phyloP scores from a whole-genome alignment of 2,797 vertebrate species.

The Loris lydekkerianus region DNA sequence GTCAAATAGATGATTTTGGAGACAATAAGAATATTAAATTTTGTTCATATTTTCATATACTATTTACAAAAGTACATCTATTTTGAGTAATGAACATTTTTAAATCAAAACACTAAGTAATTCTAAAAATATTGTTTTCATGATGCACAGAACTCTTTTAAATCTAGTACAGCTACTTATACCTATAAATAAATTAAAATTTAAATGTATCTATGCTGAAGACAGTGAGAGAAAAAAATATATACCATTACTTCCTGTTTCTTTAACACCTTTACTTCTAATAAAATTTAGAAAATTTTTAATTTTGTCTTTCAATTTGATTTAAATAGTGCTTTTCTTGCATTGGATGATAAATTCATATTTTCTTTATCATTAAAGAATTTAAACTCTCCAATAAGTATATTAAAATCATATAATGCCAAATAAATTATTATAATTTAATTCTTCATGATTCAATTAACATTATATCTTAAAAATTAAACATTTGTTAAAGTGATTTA shows the following conservation, averaged over 20 bases:
- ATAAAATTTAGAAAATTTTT: constrained; percentile 69
- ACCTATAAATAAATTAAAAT: constrained; percentile 21
- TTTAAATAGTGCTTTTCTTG: constrained; percentile 31
- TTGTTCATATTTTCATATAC: constrained; percentile 58
- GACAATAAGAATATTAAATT: constrained; percentile 41
- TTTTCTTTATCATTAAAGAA: constrained; percentile 60
- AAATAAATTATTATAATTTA: constrained; percentile 49
- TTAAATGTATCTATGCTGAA: constrained; percentile 23
- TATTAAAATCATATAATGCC: constrained; percentile 40
- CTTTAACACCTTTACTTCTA: constrained; percentile 58
- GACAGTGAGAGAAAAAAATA: constrained; percentile 22
- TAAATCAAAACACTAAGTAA: constrained; percentile 32
- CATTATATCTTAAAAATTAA: constrained; percentile 36
- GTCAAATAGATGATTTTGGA: not conserved
- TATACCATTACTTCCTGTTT: not conserved
- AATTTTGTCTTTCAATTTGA: constrained; percentile 49
- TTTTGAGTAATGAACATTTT: constrained; percentile 43
- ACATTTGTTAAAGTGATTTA: constrained; percentile 54
- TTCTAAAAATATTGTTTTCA: constrained; percentile 6
- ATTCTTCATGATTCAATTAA: not conserved
- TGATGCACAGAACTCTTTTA: not conserved
- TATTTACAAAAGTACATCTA: constrained; percentile 31
- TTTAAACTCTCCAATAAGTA: constrained; percentile 32
- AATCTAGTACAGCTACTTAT: constrained; percentile 13
- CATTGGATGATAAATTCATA: not conserved